Conservation (phyloP, 2,888 invertebrate genomes). For the Opisthograptis luteolata region DNA sequence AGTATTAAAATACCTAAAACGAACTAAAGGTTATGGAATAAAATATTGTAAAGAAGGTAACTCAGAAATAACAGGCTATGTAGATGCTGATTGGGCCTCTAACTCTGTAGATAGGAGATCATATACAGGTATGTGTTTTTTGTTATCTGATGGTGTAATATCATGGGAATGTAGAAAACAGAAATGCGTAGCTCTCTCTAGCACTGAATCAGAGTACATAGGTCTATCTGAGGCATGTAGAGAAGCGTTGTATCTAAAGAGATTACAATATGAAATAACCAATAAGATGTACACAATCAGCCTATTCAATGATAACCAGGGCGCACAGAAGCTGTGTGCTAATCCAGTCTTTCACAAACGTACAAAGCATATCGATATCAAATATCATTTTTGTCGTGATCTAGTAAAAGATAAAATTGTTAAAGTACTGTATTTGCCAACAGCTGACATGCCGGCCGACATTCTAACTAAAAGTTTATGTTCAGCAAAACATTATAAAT, state of each 20-base stretch:
- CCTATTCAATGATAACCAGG: background rate
- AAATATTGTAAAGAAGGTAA: background rate
- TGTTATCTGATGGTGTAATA: slow-evolving; percentile 37
- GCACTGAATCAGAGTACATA: slow-evolving; percentile 35
- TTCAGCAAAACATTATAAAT: slow-evolving; percentile 26
- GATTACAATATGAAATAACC: slow-evolving; percentile 3
- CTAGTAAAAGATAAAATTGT: slow-evolving; percentile 15
- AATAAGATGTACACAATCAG: background rate
- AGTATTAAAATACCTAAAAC: background rate
- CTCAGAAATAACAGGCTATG: background rate
- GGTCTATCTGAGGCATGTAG: slow-evolving; percentile 15
- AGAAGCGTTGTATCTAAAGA: slow-evolving; percentile 13
- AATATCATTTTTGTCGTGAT: slow-evolving; percentile 27
- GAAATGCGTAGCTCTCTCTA: slow-evolving; percentile 41
- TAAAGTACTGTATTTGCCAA: slow-evolving; percentile 23
- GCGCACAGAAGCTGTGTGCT: background rate
- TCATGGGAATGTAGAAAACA: slow-evolving; percentile 38
- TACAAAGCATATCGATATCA: slow-evolving; percentile 28
- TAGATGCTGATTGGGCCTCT: slow-evolving; percentile 29
- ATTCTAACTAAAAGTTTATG: slow-evolving; percentile 29
- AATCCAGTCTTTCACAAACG: slow-evolving; percentile 1
- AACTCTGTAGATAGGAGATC: slow-evolving; percentile 52
- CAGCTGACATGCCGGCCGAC: slow-evolving; percentile 32
- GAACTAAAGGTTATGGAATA: background rate
- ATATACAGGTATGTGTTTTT: slow-evolving; percentile 44